These are phyloP conservation scores for Merluccius polli DNA, from an alignment of 2,797 vertebrate species.

Conservation along the genomic window DNA sequence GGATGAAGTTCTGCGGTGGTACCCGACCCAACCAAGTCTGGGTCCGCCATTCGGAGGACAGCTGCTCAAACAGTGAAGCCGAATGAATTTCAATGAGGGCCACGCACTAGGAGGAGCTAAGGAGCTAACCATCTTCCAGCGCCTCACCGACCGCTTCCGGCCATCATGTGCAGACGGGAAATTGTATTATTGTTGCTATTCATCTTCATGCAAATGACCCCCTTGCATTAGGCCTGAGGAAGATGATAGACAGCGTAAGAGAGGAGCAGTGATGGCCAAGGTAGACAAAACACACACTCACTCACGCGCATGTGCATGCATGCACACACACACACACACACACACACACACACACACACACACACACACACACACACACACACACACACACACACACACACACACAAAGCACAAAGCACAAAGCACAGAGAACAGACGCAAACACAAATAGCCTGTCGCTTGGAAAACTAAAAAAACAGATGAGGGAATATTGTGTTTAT, in stretches of 20 bases:
- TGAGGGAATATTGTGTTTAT: background rate
- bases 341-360: background rate
- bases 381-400: background rate
- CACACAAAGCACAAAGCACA: too few relatives aligned
- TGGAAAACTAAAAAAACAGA: background rate
- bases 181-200: background rate
- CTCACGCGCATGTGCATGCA: background rate
- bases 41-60: background rate
- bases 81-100: background rate
- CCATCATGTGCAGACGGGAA: background rate
- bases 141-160: background rate
- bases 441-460: background rate
- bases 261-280: background rate
- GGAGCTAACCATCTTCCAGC: background rate
- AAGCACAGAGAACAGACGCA: background rate
- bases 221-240: background rate
- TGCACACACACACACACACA: conserved; percentile 10
- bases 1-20: background rate
- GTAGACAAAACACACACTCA: background rate
- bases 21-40: background rate
- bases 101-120: background rate
- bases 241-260: background rate
- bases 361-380: background rate
- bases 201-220: background rate
- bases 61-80: background rate